phyloP scores from a whole-genome alignment of 1,140 invertebrate species.

The Anastrepha obliqua region DNA sequence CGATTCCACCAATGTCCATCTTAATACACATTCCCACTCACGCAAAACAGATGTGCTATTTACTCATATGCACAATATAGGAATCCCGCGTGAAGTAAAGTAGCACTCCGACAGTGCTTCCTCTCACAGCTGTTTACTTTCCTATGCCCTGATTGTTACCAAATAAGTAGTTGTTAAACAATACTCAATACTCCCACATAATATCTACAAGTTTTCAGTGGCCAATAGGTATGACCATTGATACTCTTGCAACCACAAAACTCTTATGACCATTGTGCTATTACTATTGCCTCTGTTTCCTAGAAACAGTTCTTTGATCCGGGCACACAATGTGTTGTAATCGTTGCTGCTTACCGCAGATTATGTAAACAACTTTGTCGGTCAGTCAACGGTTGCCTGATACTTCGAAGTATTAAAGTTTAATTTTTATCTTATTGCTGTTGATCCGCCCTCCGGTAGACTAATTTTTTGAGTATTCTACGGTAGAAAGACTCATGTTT shows the following conservation, averaged over 20 bases:
- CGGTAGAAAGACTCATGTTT: too few relatives aligned
- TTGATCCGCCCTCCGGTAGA: constrained; percentile 23
- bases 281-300: constrained; percentile 34
- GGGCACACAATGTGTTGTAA: constrained; percentile 61
- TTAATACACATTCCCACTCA: neutral
- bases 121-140: constrained; percentile 63
- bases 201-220: neutral
- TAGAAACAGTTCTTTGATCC: constrained; percentile 36
- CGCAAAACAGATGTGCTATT: neutral
- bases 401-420: constrained; percentile 6
- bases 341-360: constrained; percentile 64
- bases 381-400: neutral
- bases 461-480: neutral
- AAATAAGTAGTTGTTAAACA: neutral
- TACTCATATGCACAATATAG: neutral
- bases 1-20: constrained; percentile 60
- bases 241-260: constrained; percentile 51
- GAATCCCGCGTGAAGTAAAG: neutral
- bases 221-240: neutral
- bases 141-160: constrained; percentile 56
- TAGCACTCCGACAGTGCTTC: neutral
- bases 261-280: constrained; percentile 60
- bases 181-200: neutral
- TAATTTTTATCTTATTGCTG: constrained; percentile 41
- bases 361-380: constrained; percentile 61